phyloP scores from a whole-genome alignment of 1,140 invertebrate genomes.

The Luehdorfia chinensis region DNA sequence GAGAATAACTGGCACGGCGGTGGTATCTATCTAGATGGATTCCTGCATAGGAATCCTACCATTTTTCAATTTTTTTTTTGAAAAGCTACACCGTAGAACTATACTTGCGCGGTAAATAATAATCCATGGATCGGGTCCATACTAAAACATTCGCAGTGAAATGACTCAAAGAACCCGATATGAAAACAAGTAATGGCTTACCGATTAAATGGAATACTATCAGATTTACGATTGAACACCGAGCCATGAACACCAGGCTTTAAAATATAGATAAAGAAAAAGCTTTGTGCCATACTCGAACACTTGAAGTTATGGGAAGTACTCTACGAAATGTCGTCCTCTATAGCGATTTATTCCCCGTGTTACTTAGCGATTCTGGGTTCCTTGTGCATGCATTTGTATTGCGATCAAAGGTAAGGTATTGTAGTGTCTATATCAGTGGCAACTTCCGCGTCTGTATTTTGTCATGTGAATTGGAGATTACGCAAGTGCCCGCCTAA shows the following conservation, averaged over 20 bases:
- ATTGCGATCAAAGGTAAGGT: slow-evolving; percentile 4
- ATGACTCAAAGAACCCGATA: slow-evolving; percentile 14
- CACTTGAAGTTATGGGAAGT: slow-evolving; percentile 16
- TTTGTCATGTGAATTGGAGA: slow-evolving; percentile 13
- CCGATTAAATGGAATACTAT: slow-evolving; percentile 17
- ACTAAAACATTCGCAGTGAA: slow-evolving; percentile 18
- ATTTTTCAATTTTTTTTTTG: too few species aligned
- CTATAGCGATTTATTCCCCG: slow-evolving; percentile 12
- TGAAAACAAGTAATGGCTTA: slow-evolving; percentile 14
- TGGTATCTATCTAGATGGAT: too few species aligned
- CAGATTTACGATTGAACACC: slow-evolving; percentile 17
- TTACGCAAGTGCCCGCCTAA: slow-evolving; percentile 5
- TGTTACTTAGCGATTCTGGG: background rate
- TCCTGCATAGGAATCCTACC: too few species aligned
- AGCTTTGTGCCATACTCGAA: slow-evolving; percentile 3
- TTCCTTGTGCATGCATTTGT: background rate
- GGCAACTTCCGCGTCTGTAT: slow-evolving; percentile 3
- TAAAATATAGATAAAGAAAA: slow-evolving; percentile 21
- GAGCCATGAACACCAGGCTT: background rate
- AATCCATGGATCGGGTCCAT: slow-evolving; percentile 11
- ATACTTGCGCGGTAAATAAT: slow-evolving; percentile 9
- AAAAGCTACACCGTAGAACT: slow-evolving; percentile 2
- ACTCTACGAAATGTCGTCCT: slow-evolving; percentile 6
- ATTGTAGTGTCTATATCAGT: slow-evolving; percentile 6
- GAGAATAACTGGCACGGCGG: too few species aligned